Evolutionary conservation across 2,888 invertebrate genomes (phyloP).

Genomic region (Erebia epiphron): DNA sequence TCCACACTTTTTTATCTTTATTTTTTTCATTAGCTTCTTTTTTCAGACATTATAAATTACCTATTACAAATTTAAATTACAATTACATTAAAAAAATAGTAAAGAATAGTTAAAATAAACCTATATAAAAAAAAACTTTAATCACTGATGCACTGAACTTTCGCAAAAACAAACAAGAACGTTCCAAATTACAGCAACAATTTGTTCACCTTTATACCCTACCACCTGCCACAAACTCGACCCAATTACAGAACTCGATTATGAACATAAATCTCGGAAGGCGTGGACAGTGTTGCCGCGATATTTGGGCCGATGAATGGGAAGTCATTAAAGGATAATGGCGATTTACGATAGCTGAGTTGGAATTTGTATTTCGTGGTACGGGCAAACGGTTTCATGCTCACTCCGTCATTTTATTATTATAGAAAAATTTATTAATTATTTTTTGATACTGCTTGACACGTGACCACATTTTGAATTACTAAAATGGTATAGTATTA

Average conservation of each 20-base stretch:
- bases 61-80: too few species aligned
- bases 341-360: conserved; percentile 58
- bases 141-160: conserved; percentile 11
- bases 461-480: too few species aligned
- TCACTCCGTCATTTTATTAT: neutral
- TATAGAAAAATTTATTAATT: neutral
- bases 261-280: conserved; percentile 52
- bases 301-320: conserved; percentile 54
- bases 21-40: too few species aligned
- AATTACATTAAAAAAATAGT: too few species aligned
- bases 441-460: too few species aligned
- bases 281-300: conserved; percentile 61
- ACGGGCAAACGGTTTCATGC: conserved; percentile 4
- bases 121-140: too few species aligned
- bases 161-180: conserved; percentile 18
- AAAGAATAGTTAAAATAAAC: too few species aligned
- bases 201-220: conserved; percentile 33
- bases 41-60: too few species aligned
- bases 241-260: conserved; percentile 52
- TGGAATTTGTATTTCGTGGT: conserved; percentile 36
- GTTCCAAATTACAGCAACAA: conserved; percentile 26
- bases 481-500: too few species aligned
- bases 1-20: too few species aligned
- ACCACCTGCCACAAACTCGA: conserved; percentile 56
- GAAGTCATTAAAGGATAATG: conserved; percentile 60